These are phyloP conservation scores for Dendrolimus punctatus DNA, from an alignment of 1,140 invertebrate species.

Conservation along the genomic window DNA sequence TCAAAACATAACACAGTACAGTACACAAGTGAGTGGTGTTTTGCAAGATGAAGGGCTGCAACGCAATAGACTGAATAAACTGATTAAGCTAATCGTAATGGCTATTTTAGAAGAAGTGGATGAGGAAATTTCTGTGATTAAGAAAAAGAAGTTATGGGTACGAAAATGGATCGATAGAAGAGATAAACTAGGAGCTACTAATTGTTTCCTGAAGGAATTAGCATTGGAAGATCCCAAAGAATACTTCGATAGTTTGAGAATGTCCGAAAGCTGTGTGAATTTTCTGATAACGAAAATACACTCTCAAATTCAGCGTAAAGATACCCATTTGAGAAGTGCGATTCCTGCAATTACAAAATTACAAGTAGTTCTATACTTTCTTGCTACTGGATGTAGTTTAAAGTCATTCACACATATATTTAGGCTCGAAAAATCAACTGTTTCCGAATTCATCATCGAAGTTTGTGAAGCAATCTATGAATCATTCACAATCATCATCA, in stretches of 20 bases:
- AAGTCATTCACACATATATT: constrained; percentile 11
- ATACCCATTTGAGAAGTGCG: too few species aligned
- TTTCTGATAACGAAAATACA: too few species aligned
- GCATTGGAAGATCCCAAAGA: constrained; percentile 14
- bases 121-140: too few species aligned
- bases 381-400: constrained; percentile 24
- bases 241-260: constrained; percentile 9
- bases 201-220: constrained; percentile 17
- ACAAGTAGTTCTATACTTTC: constrained; percentile 24
- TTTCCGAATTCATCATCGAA: constrained; percentile 9
- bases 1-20: too few species aligned
- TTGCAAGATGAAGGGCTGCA: too few species aligned
- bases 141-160: constrained; percentile 2
- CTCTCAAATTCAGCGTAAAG: too few species aligned
- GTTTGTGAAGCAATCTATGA: constrained; percentile 14
- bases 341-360: constrained; percentile 24
- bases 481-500: too few species aligned
- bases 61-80: too few species aligned
- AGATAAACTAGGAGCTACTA: constrained; percentile 10
- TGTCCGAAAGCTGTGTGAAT: constrained; percentile 9
- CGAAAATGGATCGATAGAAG: constrained; percentile 16
- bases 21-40: too few species aligned
- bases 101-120: too few species aligned
- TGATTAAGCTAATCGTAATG: too few species aligned
- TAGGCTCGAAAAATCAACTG: constrained; percentile 11